These are phyloP conservation scores for Hypercompe scribonia DNA, from an alignment of 2,888 invertebrate genomes.

Conservation along the genomic window DNA sequence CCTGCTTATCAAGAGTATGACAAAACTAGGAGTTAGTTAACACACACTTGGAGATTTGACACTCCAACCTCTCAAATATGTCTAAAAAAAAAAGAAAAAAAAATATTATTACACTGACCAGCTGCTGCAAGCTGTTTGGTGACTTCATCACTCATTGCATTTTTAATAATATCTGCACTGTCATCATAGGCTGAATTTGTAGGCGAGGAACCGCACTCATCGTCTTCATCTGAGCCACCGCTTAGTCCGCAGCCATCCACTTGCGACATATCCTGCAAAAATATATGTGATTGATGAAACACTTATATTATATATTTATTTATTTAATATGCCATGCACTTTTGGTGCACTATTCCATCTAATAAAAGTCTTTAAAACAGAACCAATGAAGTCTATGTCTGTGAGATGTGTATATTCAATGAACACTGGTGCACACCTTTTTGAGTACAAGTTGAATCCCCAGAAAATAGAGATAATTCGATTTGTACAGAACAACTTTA, in stretches of 20 bases:
- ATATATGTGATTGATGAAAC: not conserved
- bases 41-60: not conserved
- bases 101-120: constrained; percentile 86
- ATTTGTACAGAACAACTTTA: not conserved
- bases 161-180: constrained; percentile 93
- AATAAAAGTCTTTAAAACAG: not conserved
- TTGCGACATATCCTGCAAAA: constrained; percentile 78
- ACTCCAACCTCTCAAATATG: not conserved
- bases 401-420: not conserved
- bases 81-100: no score
- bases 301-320: no score
- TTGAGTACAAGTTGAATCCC: not conserved
- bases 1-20: constrained; percentile 82
- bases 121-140: constrained; percentile 98
- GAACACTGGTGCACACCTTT: not conserved
- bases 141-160: constrained; percentile 96
- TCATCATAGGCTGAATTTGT: constrained; percentile 93
- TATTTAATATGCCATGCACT: no score
- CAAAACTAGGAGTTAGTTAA: constrained; percentile 1
- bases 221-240: constrained; percentile 90
- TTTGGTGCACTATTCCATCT: no score
- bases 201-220: constrained; percentile 94
- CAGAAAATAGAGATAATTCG: not conserved
- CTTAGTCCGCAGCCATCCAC: constrained; percentile 85
- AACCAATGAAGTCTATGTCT: not conserved